Percentiles rank a stretch among this genome's conserved stretches.
These are phyloP conservation scores for Astatotilapia flaviijosephi DNA, from an alignment of 2,113 vertebrate species.

Conservation along the genomic window DNA sequence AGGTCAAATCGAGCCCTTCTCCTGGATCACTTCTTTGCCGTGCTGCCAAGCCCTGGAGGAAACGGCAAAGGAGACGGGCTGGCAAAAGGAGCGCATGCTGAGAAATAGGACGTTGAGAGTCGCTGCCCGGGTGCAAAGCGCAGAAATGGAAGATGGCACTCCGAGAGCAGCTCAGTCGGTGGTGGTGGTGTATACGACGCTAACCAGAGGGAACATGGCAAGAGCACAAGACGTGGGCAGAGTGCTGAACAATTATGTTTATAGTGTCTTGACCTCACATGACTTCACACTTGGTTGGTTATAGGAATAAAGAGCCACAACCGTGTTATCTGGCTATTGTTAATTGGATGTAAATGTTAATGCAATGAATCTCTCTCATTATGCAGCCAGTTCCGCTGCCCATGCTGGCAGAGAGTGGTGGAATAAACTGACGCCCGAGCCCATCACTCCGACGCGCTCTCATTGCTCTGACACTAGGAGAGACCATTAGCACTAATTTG, in stretches of 20 bases:
- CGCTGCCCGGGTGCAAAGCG: slow-evolving; percentile 5
- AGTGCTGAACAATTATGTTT: slow-evolving; percentile 47
- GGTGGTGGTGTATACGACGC: not conserved
- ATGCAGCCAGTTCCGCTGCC: slow-evolving; percentile 28
- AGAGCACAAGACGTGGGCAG: slow-evolving; percentile 28
- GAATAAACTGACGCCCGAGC: slow-evolving; percentile 38
- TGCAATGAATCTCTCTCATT: slow-evolving; percentile 59
- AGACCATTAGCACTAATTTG: slow-evolving; percentile 66
- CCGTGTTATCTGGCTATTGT: slow-evolving; percentile 32
- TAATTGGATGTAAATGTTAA: slow-evolving; percentile 71
- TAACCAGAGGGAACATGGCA: slow-evolving; percentile 37
- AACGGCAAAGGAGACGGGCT: not conserved
- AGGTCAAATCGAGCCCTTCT: slow-evolving; percentile 43
- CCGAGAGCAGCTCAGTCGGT: slow-evolving; percentile 1
- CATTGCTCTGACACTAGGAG: slow-evolving; percentile 63
- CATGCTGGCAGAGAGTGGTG: slow-evolving; percentile 44
- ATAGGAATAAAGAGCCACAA: not conserved
- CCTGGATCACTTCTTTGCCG: slow-evolving; percentile 40
- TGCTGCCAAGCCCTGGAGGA: slow-evolving; percentile 48
- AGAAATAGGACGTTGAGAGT: slow-evolving; percentile 39
- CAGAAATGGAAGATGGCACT: slow-evolving; percentile 56
- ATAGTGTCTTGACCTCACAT: slow-evolving; percentile 28
- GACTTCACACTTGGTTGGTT: slow-evolving; percentile 33
- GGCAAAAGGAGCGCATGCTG: slow-evolving; percentile 19
- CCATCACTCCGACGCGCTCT: slow-evolving; percentile 46